Evolutionary conservation across 1,140 invertebrate genomes (phyloP), one percentile per base, ranked within the genome.

Genomic region (Temnothorax nylanderi): DNA sequence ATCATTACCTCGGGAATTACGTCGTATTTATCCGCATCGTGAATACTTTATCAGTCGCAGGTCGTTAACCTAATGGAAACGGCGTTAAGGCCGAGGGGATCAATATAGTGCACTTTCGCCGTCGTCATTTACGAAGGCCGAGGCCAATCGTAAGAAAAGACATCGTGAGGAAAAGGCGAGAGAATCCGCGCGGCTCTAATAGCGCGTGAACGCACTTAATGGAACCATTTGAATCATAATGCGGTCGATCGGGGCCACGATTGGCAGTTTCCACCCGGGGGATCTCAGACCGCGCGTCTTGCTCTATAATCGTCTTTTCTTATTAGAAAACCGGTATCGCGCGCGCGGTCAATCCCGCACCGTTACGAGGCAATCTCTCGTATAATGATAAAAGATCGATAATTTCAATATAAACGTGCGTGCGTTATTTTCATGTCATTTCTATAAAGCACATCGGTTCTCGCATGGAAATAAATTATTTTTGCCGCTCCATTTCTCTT

Each of bases 61-160:
- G 87, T 91, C 89, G 88, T 92, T 92, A 90, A 91, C 85, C 87
- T 92, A 91, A 92, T 90, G 88, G 88, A 90, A 82, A 82, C 64
- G 84, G 77, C 82, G 87, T 87, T 86, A 90, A 90, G 76, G 32
- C 75, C 56, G 26, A 56, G 74, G 62, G 76, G 91, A 92, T 92
- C 91, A 76, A 90, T 92, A 90, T 81, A 85, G 81, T 89, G 80
- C 90, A 88, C 85, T 91, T 88, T 89, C 54, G 77, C 78, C 84
- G 51, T 13, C 87, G 90, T 78, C 64, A 85, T 89, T 85, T 64
- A 81, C 64, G 41, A 80, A 77, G 74, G n/a, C 54, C 51, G 75
- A 49, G 86, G 84, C 76, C 60, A 88, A 80, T 88, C 81, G 86
- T 62, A 87, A 88, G 74, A 75, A 86, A 88, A 84, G 60, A 34